phyloP scores from a whole-genome alignment of 2,797 vertebrate genomes.

The Sebastiscus albofasciatus region DNA sequence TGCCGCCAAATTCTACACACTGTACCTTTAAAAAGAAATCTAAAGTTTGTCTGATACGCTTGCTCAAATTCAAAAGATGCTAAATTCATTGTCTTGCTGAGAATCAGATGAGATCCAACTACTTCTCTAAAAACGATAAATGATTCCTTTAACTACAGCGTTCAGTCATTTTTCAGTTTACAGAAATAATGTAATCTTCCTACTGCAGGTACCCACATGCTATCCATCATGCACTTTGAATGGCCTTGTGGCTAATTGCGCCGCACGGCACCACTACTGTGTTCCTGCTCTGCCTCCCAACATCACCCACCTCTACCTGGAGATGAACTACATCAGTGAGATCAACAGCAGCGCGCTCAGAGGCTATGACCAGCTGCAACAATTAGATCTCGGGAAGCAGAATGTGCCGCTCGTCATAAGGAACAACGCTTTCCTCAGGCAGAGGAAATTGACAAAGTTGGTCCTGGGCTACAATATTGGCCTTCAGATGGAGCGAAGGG shows the following conservation, averaged over 20 bases:
- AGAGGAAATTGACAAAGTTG: conserved; percentile 79
- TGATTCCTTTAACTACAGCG: not conserved
- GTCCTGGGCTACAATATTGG: conserved; percentile 73
- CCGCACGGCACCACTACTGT: conserved; percentile 42
- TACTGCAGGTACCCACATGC: conserved; percentile 47
- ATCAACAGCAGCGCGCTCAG: conserved; percentile 81
- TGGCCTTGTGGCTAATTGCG: conserved; percentile 58
- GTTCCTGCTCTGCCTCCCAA: conserved; percentile 82
- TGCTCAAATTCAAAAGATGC: not conserved
- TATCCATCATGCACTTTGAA: conserved; percentile 64
- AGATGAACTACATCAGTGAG: conserved; percentile 79
- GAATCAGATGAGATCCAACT: not conserved
- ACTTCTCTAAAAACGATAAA: not conserved
- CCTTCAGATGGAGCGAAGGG: conserved; percentile 79
- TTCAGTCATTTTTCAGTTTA: not conserved
- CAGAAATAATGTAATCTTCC: not conserved
- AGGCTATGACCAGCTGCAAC: conserved; percentile 68
- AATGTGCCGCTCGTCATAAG: conserved; percentile 66
- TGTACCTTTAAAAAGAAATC: not conserved
- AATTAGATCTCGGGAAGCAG: conserved; percentile 80
- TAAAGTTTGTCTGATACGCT: not conserved
- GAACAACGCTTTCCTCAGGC: conserved; percentile 83
- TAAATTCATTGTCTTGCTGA: not conserved
- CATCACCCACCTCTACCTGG: conserved; percentile 78
- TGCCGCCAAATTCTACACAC: not conserved